These are phyloP conservation scores for Yasuhikotakia modesta DNA, from an alignment of 2,797 vertebrate genomes.

Conservation along the genomic window DNA sequence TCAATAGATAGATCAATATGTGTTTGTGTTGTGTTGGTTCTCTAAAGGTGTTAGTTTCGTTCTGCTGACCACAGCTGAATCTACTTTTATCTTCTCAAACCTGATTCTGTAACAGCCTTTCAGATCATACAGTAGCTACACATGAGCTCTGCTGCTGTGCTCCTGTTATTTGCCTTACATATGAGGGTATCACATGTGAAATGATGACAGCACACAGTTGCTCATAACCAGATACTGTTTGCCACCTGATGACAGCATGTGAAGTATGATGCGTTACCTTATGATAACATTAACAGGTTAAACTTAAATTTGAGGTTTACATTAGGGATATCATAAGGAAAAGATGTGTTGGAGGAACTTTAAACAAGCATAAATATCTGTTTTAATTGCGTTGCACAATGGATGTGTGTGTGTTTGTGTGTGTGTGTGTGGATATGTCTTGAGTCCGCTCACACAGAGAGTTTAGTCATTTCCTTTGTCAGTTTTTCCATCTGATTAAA, in stretches of 20 bases:
- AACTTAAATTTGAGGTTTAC: not conserved
- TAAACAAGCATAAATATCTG: no score
- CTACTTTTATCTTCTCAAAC: conserved; percentile 27
- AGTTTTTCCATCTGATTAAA: conserved; percentile 49
- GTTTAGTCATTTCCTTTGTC: conserved; percentile 44
- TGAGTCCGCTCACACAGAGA: conserved; percentile 16
- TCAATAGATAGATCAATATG: no score
- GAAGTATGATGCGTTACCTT: not conserved
- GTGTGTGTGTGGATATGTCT: conserved; percentile 5
- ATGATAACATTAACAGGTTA: not conserved
- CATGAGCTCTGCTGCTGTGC: no score
- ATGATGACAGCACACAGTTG: not conserved
- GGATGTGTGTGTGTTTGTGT: not conserved
- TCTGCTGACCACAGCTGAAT: conserved; percentile 22
- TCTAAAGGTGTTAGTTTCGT: conserved; percentile 11
- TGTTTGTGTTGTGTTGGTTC: not conserved
- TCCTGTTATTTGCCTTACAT: not conserved
- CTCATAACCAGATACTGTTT: not conserved
- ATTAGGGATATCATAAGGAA: no score
- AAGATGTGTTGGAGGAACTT: no score
- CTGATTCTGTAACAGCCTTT: not conserved
- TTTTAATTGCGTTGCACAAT: not conserved
- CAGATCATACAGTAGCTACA: not conserved
- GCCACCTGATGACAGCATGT: not conserved
- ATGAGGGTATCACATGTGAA: not conserved